Percentiles rank a stretch among this genome's conserved stretches.
phyloP scores from a whole-genome alignment of 1,140 invertebrate genomes.

The Megalopta genalis region DNA sequence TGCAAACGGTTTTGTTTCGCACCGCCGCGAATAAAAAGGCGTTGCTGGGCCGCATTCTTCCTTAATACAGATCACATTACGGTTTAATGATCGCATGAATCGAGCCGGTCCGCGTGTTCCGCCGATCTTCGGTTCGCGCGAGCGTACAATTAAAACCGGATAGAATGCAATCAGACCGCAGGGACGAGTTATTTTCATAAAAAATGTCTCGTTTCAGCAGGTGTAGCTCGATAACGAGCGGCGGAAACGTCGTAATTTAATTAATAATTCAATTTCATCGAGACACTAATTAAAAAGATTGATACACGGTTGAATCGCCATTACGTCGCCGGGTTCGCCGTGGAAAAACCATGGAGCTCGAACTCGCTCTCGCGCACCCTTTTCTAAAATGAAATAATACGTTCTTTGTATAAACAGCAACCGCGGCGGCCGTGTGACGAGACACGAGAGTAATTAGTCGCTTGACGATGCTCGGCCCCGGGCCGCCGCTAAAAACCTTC shows the following conservation, averaged over 20 bases:
- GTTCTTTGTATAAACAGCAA: conserved; percentile 39
- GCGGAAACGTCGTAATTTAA: conserved; percentile 42
- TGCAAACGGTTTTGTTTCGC: too few species aligned
- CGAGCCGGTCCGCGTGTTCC: conserved; percentile 1
- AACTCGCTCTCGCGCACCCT: neutral
- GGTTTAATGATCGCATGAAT: conserved; percentile 37
- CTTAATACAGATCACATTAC: neutral
- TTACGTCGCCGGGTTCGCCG: neutral
- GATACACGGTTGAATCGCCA: conserved; percentile 41
- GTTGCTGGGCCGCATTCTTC: neutral
- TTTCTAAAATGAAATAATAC: conserved; percentile 31
- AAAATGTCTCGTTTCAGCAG: conserved; percentile 39
- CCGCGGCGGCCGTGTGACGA: neutral
- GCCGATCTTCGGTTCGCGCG: neutral
- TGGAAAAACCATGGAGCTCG: neutral
- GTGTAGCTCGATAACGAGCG: conserved; percentile 32
- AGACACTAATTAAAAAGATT: conserved; percentile 41
- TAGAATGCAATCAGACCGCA: conserved; percentile 24
- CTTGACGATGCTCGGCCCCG: conserved; percentile 8
- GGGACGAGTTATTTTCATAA: conserved; percentile 33
- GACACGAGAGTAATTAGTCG: conserved; percentile 49
- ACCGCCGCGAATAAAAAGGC: too few species aligned
- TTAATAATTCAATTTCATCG: conserved; percentile 52
- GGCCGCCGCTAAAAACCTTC: conserved; percentile 8
- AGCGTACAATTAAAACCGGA: conserved; percentile 37